Percentiles rank a stretch among this genome's conserved stretches.
Evolutionary conservation across 2,888 invertebrate species (phyloP).

Genomic region (Philonicus albiceps): DNA sequence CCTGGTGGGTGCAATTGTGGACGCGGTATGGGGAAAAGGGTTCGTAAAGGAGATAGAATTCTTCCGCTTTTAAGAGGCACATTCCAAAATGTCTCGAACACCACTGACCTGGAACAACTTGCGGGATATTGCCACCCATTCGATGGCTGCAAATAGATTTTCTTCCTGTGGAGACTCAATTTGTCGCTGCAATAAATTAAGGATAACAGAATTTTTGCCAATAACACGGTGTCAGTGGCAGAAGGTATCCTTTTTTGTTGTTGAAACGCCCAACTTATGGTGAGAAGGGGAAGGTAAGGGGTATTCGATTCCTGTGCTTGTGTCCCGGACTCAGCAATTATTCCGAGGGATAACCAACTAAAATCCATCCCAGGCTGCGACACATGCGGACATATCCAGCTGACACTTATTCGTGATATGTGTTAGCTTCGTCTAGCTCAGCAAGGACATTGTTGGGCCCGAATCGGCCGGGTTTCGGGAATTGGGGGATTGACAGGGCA

Average conservation of each 20-base stretch:
- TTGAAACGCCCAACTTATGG: neutral
- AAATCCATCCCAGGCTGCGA: neutral
- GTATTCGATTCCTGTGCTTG: no score
- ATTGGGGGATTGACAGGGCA: neutral
- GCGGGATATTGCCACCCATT: neutral
- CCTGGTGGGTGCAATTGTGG: neutral
- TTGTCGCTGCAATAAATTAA: slow-evolving; percentile 11
- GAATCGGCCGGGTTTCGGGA: neutral
- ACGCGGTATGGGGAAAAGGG: neutral
- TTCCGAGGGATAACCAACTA: neutral
- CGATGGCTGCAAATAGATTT: neutral
- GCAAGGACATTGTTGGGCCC: neutral
- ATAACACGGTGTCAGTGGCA: slow-evolving; percentile 2
- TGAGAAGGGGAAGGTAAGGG: no score
- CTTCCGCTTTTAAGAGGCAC: neutral
- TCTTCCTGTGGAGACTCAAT: neutral
- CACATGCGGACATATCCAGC: neutral
- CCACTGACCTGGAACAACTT: neutral
- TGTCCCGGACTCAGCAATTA: neutral
- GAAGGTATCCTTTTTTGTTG: neutral
- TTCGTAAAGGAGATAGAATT: neutral
- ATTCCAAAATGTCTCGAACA: neutral
- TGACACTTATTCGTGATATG: neutral
- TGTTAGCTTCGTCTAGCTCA: neutral
- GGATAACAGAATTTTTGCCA: slow-evolving; percentile 4